phyloP scores from a whole-genome alignment of 2,888 invertebrate genomes.

The Caenorhabditis parvicauda region DNA sequence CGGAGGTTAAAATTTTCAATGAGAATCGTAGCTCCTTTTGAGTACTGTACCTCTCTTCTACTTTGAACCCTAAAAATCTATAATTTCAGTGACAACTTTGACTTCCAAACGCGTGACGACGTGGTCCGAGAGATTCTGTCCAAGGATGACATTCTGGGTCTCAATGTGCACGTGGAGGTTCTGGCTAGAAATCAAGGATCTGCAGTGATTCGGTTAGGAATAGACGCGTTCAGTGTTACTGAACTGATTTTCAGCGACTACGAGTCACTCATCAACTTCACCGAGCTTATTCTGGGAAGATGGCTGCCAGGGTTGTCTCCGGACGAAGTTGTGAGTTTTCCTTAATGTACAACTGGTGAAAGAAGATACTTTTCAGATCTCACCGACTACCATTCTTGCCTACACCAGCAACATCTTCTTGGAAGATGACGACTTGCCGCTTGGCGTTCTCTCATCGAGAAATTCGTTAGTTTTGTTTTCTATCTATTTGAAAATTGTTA shows the following conservation, averaged over 20 bases:
- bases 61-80: neutral
- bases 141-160: slow-evolving; percentile 53
- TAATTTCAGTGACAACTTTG: slow-evolving; percentile 49
- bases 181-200: slow-evolving; percentile 30
- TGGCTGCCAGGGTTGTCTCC: slow-evolving; percentile 45
- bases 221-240: neutral
- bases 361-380: too few species aligned
- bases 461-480: too few species aligned
- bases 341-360: too few species aligned
- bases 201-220: neutral
- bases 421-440: too few species aligned
- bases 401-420: too few species aligned
- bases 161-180: slow-evolving; percentile 51
- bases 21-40: too few species aligned
- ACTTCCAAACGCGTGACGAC: slow-evolving; percentile 48
- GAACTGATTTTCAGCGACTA: slow-evolving; percentile 31
- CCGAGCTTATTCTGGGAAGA: slow-evolving; percentile 32
- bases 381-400: too few species aligned
- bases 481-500: too few species aligned
- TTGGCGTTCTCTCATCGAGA: too few species aligned
- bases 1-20: too few species aligned
- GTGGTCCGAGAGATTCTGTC: slow-evolving; percentile 53
- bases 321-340: slow-evolving; percentile 15
- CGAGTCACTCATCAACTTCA: slow-evolving; percentile 28
- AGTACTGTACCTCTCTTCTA: too few species aligned